Evolutionary conservation across 64 coral and sea anemone species (phyloP).

Genomic region (Montipora capricornis): DNA sequence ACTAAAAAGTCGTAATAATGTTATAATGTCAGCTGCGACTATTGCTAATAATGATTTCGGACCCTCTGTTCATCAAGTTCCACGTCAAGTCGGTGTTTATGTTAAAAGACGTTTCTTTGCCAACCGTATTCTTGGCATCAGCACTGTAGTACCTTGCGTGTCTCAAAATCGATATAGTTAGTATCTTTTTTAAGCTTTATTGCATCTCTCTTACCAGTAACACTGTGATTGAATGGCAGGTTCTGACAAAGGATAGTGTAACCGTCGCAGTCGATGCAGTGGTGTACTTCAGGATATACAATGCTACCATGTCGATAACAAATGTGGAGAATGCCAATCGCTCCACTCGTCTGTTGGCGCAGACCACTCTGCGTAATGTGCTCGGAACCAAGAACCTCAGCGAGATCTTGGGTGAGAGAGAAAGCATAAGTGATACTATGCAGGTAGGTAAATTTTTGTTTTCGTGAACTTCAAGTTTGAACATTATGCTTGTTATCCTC

Average conservation of each 20-base stretch:
- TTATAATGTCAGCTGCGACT: too few species aligned
- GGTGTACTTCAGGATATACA: conserved; percentile 86
- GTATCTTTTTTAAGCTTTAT: too few species aligned
- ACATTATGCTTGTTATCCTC: too few species aligned
- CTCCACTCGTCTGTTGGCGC: conserved; percentile 81
- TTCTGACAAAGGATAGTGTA: conserved; percentile 90
- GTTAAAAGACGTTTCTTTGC: too few species aligned
- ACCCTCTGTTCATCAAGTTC: too few species aligned
- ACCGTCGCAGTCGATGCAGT: conserved; percentile 93
- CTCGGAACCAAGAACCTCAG: conserved; percentile 87
- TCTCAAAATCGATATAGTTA: too few species aligned
- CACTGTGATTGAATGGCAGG: conserved; percentile 7
- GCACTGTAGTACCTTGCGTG: too few species aligned
- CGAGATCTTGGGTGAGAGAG: conserved; percentile 83
- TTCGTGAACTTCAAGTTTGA: background rate
- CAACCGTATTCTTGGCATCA: too few species aligned
- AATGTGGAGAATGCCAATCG: conserved; percentile 91
- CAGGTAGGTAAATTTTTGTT: conserved; percentile 38
- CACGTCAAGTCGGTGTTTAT: too few species aligned
- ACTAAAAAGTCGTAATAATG: too few species aligned
- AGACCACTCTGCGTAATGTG: conserved; percentile 86
- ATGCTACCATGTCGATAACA: conserved; percentile 87
- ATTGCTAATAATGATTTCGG: too few species aligned
- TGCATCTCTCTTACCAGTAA: too few species aligned
- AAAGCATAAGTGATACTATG: conserved; percentile 84